phyloP scores from a whole-genome alignment of 2,113 vertebrate species.

The Gila orcuttii region DNA sequence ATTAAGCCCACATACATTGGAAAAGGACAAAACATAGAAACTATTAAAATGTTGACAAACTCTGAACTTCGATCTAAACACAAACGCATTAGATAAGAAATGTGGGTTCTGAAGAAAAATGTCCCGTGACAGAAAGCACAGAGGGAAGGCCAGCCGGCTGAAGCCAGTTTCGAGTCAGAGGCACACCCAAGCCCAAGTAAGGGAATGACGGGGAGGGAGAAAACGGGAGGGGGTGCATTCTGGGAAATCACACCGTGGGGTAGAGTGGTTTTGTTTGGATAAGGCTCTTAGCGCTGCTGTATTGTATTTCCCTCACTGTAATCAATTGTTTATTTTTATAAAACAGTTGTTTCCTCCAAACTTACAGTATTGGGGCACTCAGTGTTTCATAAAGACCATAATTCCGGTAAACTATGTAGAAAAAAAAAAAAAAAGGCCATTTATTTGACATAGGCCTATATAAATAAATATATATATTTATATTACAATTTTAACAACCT shows the following conservation, averaged over 20 bases:
- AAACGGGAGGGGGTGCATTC: conserved; percentile 7
- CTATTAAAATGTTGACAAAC: neutral
- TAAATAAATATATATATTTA: too few species aligned
- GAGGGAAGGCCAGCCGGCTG: conserved; percentile 27
- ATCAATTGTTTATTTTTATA: conserved; percentile 27
- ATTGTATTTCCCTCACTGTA: neutral
- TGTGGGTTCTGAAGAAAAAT: conserved; percentile 12
- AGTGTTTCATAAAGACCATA: neutral
- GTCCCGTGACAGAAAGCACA: neutral
- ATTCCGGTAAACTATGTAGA: neutral
- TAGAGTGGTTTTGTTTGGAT: conserved; percentile 24
- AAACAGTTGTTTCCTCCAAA: conserved; percentile 13
- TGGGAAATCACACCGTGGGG: conserved; percentile 32
- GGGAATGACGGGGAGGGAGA: conserved; percentile 9
- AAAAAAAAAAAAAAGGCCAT: neutral
- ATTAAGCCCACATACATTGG: neutral
- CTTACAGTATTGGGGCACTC: neutral
- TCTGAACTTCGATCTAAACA: neutral
- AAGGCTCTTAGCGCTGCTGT: neutral
- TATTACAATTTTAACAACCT: too few species aligned
- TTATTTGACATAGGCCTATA: neutral
- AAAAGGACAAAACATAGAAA: neutral
- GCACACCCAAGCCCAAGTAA: conserved; percentile 21
- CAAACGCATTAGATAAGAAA: neutral
- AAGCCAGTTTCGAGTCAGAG: conserved; percentile 32